Base-by-base conservation (phyloP, 2,888 invertebrate genomes). In the Eurytoma adleriae region DNA sequence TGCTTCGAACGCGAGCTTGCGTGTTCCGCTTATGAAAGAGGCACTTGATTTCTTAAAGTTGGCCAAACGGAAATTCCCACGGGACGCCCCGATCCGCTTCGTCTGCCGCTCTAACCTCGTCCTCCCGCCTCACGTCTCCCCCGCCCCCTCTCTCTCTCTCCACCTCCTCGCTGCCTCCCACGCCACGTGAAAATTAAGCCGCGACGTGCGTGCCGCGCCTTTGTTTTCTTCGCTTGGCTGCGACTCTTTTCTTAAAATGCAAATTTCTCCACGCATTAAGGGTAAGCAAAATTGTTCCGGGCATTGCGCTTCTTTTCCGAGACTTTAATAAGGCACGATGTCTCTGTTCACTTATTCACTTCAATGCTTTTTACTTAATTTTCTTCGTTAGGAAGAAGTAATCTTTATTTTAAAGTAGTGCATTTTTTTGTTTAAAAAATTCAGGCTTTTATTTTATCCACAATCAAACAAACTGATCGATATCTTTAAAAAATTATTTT, bases 1-100 rank as follows among this genome's bases (percentile, higher is more conserved):
- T 77, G 76, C 64, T 27, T 56, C 70, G 71, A 70, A 50, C 48
- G 67, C 62, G 64, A 77, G 78, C 67, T 75, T 84, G 86, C 86
- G 86, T 86, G 86, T 85, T 83, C 84, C 79, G 85, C 83, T 85
- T 86, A 86, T 85, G 84, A 85, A 86, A 84, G 84, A 83, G 84
- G 83, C 80, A 81, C 84, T 82, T 82, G 85, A 85, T 85, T 85
- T 84, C 80, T 80, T 70, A 74, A 82, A 83, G 76, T 83, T 83
- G 83, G 74, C 84, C 81, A 82, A 78, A 84, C 84, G 84, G 82
- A 85, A 84, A 84, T 83, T 83, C 82, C 78, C 80, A 78, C 61
- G 79, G 81, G 80, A 74, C 80, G 81, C 61, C 52, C 52, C 77
- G 80, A 72, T 80, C 62, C 80, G 69, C 69, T 77, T 70, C 77